Conservation (phyloP, 2,888 invertebrate genomes). For the Tineola bisselliella region DNA sequence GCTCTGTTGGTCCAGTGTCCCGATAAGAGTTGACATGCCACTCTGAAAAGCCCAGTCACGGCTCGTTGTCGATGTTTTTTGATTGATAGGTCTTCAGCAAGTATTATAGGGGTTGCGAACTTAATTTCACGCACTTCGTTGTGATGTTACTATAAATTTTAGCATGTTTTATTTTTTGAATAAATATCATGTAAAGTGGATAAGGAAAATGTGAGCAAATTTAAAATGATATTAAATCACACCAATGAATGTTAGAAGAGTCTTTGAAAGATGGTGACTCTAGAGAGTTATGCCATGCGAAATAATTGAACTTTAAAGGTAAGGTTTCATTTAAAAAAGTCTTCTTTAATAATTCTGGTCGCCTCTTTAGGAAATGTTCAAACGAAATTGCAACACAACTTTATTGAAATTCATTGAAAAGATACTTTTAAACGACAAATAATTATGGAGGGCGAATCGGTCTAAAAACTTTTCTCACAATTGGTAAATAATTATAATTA, state of each 20-base stretch:
- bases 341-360: constrained; percentile 22
- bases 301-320: constrained; percentile 53
- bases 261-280: constrained; percentile 20
- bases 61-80: constrained; percentile 23
- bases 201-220: not conserved
- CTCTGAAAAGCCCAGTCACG: constrained; percentile 15
- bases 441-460: constrained; percentile 42
- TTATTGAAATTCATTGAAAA: constrained; percentile 54
- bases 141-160: not conserved
- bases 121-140: constrained; percentile 42
- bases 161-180: not conserved
- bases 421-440: constrained; percentile 52
- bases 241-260: not conserved
- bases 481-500: constrained; percentile 67
- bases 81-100: constrained; percentile 49
- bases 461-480: constrained; percentile 51
- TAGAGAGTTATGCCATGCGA: constrained; percentile 47
- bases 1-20: constrained; percentile 43
- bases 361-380: constrained; percentile 32
- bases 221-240: not conserved
- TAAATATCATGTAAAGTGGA: not conserved
- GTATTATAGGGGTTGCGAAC: constrained; percentile 34
- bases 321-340: constrained; percentile 30
- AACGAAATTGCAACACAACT: constrained; percentile 24
- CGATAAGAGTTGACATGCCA: constrained; percentile 54